Percentiles rank a stretch among this genome's conserved stretches.
phyloP scores from a whole-genome alignment of 2,797 vertebrate species.

The Fringilla coelebs region DNA sequence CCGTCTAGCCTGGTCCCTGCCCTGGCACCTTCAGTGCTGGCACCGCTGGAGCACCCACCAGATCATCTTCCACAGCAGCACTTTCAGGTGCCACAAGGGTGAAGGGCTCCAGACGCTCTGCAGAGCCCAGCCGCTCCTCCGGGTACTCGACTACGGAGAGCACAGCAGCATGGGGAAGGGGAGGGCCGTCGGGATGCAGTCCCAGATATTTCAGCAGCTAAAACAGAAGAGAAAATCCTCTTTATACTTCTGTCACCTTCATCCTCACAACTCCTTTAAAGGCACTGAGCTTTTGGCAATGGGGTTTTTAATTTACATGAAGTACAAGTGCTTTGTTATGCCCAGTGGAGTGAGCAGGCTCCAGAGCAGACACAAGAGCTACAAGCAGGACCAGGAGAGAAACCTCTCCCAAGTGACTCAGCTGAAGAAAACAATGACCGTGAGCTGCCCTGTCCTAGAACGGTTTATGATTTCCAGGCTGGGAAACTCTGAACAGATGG shows the following conservation, averaged over 20 bases:
- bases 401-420: no score
- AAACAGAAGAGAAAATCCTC: not conserved
- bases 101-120: conserved; percentile 70
- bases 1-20: not conserved
- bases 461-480: no score
- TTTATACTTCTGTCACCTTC: not conserved
- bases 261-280: not conserved
- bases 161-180: conserved; percentile 72
- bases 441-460: no score
- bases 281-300: not conserved
- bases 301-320: not conserved
- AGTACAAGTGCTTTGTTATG: not conserved
- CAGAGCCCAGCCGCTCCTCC: conserved; percentile 32
- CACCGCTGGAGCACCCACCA: not conserved
- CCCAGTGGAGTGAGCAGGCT: no score
- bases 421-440: no score
- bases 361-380: no score
- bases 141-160: conserved; percentile 84
- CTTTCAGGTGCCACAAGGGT: conserved; percentile 70
- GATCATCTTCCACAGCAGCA: not conserved
- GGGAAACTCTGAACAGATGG: no score
- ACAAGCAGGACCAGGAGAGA: no score
- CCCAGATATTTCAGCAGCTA: conserved; percentile 85
- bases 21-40: conserved; percentile 64
- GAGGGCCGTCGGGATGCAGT: conserved; percentile 76